Conservation (phyloP, 2,888 invertebrate species). For the Pantelozetes paolii region DNA sequence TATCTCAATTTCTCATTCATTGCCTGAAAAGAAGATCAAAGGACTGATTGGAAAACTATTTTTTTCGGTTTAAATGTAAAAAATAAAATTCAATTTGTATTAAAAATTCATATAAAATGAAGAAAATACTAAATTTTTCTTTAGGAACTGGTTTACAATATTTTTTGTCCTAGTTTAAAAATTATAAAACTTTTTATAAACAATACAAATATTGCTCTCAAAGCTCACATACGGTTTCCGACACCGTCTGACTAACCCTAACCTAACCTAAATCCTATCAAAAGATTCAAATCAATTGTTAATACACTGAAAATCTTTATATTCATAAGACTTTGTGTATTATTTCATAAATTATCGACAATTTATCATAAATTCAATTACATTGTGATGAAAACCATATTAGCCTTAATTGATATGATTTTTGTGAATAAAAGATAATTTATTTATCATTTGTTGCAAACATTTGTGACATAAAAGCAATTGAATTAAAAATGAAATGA, state of each 20-base stretch:
- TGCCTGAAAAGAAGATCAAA: neutral
- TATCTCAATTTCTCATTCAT: too few species aligned
- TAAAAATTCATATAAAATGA: neutral
- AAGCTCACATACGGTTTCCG: neutral
- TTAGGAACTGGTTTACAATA: neutral
- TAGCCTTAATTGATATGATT: constrained; percentile 6
- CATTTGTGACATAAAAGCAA: neutral
- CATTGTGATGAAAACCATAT: neutral
- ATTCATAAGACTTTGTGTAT: neutral
- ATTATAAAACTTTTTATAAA: neutral
- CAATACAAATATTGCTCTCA: neutral
- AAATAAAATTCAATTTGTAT: neutral
- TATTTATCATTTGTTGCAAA: neutral
- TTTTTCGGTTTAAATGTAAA: neutral
- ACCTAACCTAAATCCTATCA: neutral
- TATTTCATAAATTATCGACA: neutral
- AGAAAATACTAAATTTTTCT: neutral
- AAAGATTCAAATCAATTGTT: neutral
- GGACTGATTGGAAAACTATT: neutral
- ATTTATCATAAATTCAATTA: too few species aligned
- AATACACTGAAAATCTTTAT: neutral
- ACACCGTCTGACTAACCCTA: neutral
- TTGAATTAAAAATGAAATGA: neutral
- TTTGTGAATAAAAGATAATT: neutral
- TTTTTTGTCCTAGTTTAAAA: neutral